A percentile compares a stretch with the other conserved stretches of the same genome.
These are phyloP conservation scores for Isoperla grammatica DNA, from an alignment of 2,888 invertebrate species.

Conservation along the genomic window DNA sequence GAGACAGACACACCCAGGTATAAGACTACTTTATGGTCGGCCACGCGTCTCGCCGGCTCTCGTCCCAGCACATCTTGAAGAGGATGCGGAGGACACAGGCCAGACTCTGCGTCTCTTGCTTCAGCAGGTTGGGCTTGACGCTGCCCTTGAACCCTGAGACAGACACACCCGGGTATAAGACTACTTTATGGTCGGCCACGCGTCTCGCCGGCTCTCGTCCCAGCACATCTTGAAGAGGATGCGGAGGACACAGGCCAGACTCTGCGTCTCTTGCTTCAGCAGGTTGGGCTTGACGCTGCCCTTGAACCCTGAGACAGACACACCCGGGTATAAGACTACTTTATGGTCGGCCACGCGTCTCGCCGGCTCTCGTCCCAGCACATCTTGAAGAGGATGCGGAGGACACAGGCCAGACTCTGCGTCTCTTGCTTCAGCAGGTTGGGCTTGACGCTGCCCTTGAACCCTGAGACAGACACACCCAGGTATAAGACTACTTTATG, in stretches of 20 bases:
- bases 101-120: constrained; percentile 92
- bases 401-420: constrained; percentile 86
- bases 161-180: neutral
- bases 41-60: constrained; percentile 74
- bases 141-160: constrained; percentile 75
- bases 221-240: constrained; percentile 94
- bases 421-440: constrained; percentile 94
- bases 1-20: constrained; percentile 8
- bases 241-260: constrained; percentile 85
- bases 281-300: constrained; percentile 91
- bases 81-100: constrained; percentile 90
- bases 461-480: constrained; percentile 45
- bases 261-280: constrained; percentile 92
- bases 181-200: constrained; percentile 76
- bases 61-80: constrained; percentile 93
- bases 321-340: constrained; percentile 44
- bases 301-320: constrained; percentile 58
- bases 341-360: constrained; percentile 75
- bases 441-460: constrained; percentile 87
- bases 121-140: constrained; percentile 88
- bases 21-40: constrained; percentile 67
- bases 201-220: constrained; percentile 73
- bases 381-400: constrained; percentile 92
- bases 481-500: constrained; percentile 58
- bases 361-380: constrained; percentile 83